Conservation (phyloP, 2,888 invertebrate genomes). For the Noctua janthina region DNA sequence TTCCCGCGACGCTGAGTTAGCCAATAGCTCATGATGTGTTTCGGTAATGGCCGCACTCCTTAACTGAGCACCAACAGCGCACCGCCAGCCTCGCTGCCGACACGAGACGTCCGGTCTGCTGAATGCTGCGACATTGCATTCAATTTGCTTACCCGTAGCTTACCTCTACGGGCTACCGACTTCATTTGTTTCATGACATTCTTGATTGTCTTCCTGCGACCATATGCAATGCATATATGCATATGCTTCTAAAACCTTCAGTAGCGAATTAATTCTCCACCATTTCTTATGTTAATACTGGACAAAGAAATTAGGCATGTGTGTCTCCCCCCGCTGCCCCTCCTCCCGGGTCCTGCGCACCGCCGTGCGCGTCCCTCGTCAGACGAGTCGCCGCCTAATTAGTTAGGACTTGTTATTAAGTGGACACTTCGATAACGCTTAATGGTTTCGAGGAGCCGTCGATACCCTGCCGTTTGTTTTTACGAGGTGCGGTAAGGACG, state of each 20-base stretch:
- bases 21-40: slow-evolving; percentile 54
- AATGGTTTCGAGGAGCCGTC: slow-evolving; percentile 73
- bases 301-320: slow-evolving; percentile 26
- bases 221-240: not conserved
- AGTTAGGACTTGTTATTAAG: slow-evolving; percentile 77
- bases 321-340: not conserved
- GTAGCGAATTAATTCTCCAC: not conserved
- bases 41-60: slow-evolving; percentile 38
- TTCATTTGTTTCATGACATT: slow-evolving; percentile 9
- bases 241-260: not conserved
- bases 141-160: not conserved
- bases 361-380: slow-evolving; percentile 21
- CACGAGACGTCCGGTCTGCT: slow-evolving; percentile 12
- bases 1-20: slow-evolving; percentile 31
- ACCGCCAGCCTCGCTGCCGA: not conserved
- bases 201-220: not conserved
- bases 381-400: slow-evolving; percentile 74
- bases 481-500: slow-evolving; percentile 66
- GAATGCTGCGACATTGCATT: slow-evolving; percentile 14
- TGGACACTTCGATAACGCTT: slow-evolving; percentile 76
- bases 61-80: slow-evolving; percentile 4
- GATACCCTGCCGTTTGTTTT: slow-evolving; percentile 71
- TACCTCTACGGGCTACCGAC: too few species aligned
- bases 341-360: not conserved
- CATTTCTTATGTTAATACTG: slow-evolving; percentile 10